Evolutionary conservation across 2,113 vertebrate genomes (phyloP).

Genomic region (Etheostoma cragini): DNA sequence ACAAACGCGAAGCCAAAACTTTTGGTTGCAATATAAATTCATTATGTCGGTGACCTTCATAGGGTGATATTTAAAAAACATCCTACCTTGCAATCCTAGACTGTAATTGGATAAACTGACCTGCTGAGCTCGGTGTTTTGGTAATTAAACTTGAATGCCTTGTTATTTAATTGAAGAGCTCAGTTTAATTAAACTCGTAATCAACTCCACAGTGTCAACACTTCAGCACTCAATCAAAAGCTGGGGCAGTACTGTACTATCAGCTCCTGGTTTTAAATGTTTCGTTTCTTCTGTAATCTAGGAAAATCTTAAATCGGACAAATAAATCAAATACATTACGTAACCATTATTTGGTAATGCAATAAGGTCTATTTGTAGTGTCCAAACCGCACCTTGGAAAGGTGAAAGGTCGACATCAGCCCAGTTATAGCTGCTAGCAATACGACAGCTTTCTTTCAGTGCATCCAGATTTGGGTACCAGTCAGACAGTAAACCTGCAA

Average conservation of each 20-base stretch:
- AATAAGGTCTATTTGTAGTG: conserved; percentile 10
- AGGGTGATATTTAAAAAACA: conserved; percentile 75
- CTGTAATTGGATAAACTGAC: conserved; percentile 81
- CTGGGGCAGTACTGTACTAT: conserved; percentile 48
- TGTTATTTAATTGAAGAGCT: conserved; percentile 81
- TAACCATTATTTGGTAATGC: not conserved
- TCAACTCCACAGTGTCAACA: conserved; percentile 74
- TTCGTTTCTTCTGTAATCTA: conserved; percentile 13
- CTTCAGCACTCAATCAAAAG: conserved; percentile 74
- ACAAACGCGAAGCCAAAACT: conserved; percentile 43
- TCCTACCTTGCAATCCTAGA: conserved; percentile 73
- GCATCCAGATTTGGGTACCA: conserved; percentile 94
- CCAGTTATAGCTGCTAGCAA: conserved; percentile 96
- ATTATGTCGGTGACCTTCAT: conserved; percentile 79
- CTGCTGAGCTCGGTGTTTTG: conserved; percentile 76
- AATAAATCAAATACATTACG: not conserved
- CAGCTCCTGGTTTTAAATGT: conserved; percentile 47
- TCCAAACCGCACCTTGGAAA: conserved; percentile 88
- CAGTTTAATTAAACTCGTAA: conserved; percentile 78
- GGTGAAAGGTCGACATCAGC: conserved; percentile 94
- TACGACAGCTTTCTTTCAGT: conserved; percentile 94
- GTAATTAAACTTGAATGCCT: conserved; percentile 80
- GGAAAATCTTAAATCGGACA: not conserved
- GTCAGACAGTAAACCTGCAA: conserved; percentile 85
- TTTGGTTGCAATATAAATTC: conserved; percentile 57